Percentiles rank a stretch among this genome's conserved stretches.
Conservation (phyloP, 1,140 invertebrate species). For the Diorhabda sublineata region DNA sequence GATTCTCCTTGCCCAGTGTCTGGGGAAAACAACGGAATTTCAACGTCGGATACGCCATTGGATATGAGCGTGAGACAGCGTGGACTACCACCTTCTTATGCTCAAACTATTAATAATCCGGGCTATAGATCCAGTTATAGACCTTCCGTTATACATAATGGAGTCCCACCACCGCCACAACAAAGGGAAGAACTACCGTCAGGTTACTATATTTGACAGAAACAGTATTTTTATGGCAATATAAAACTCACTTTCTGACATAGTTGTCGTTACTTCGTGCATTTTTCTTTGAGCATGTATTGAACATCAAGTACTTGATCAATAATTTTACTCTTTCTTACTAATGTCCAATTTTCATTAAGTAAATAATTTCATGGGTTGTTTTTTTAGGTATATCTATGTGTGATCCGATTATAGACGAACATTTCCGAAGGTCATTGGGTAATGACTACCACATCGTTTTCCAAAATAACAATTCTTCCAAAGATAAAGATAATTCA, state of each 20-base stretch:
- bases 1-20: constrained; percentile 20
- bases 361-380: neutral
- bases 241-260: no score
- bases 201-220: constrained; percentile 30
- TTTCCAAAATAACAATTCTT: constrained; percentile 51
- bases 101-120: constrained; percentile 50
- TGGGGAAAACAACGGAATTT: neutral
- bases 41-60: constrained; percentile 48
- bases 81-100: constrained; percentile 55
- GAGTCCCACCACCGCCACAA: constrained; percentile 26
- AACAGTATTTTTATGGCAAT: neutral
- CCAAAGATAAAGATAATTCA: constrained; percentile 51
- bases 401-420: constrained; percentile 89
- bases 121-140: constrained; percentile 49
- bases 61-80: constrained; percentile 53
- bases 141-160: constrained; percentile 38
- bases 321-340: neutral
- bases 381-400: constrained; percentile 57
- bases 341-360: neutral
- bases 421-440: constrained; percentile 89
- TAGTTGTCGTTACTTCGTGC: no score
- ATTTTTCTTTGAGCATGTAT: no score
- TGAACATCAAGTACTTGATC: neutral
- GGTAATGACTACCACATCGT: constrained; percentile 83
- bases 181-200: constrained; percentile 41